Evolutionary conservation across 2,797 vertebrate species (phyloP), one percentile per base, ranked within the genome.

Genomic region (Acanthopagrus latus): DNA sequence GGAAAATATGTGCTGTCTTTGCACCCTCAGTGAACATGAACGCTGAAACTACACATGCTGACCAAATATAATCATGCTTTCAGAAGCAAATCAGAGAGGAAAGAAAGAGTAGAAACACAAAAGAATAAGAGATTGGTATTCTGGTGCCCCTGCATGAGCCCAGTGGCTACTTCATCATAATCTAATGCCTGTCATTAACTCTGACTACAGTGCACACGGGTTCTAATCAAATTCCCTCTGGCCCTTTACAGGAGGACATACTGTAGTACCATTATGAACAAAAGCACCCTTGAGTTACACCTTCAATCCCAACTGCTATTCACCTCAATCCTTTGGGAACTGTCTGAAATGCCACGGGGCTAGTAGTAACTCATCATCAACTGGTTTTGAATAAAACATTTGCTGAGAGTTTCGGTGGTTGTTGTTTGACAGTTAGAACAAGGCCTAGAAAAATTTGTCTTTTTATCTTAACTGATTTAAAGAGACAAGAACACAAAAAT

Each of bases 381-480:
- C 44, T 63, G 72, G 52, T 18, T 52, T n/a, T 86, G 80, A 88
- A 88, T 83, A 68, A 80, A 86, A 79, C 76, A 83, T 64, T 7
- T 76, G 54, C 38, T 41, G 4, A 33, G 75, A 72, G 33, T 56
- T 64, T 50, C 18, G 33, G 41, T 44, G 47, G 27, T 50, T 62
- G 43, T 44, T 4, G 23, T 66, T 62, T 23, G 41, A 50, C 64
- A 73, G 64, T 33, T 47, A 16, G 71, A 14, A 17, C 27, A 47
- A 66, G 27, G 55, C 70, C 27, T 50, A 27, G 11, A 20, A 4
- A 3, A 14, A 10, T 2, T 25, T 3, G 3, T 38, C 16, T 74
- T 56, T 3, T 17, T 5, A 71, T 41, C 14, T 41, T 18, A 52
- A 56, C 23, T 21, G 38, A 59, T 47, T 11, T 44, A 23, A 76